phyloP scores from a whole-genome alignment of 2,797 vertebrate genomes.

The Pseudochirops corinnae region DNA sequence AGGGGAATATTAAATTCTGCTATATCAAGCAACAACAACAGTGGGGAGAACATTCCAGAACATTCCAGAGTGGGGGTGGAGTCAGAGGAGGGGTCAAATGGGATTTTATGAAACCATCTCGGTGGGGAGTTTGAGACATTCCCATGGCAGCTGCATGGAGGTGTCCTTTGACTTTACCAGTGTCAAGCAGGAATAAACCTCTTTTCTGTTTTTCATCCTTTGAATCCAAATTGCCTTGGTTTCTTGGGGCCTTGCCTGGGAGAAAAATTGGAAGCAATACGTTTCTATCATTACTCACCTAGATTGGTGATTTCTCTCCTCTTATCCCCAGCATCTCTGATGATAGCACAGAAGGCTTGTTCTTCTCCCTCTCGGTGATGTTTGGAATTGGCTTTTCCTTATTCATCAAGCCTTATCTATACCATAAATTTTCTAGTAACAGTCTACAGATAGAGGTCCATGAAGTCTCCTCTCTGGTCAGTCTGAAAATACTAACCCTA shows the following conservation, averaged over 20 bases:
- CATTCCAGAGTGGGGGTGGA: constrained; percentile 2
- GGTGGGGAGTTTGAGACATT: neutral
- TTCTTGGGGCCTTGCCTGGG: neutral
- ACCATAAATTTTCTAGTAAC: neutral
- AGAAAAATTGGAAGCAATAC: neutral
- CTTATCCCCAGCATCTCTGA: neutral
- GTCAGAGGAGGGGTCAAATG: constrained; percentile 3
- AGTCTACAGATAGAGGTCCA: neutral
- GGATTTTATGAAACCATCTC: neutral
- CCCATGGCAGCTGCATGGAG: neutral
- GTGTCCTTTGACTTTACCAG: neutral
- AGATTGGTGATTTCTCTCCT: neutral
- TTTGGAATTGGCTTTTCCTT: neutral
- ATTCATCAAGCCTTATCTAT: neutral
- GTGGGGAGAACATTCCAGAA: neutral
- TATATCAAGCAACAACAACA: neutral
- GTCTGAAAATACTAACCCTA: neutral
- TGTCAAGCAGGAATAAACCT: neutral
- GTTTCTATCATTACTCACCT: neutral
- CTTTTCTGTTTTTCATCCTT: neutral
- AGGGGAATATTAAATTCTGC: neutral
- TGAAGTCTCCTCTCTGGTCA: neutral
- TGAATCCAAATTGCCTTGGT: neutral
- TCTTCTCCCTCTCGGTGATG: neutral
- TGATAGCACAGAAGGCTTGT: neutral